Evolutionary conservation across 2,888 invertebrate species (phyloP).

Genomic region (Aspidiotus destructor): DNA sequence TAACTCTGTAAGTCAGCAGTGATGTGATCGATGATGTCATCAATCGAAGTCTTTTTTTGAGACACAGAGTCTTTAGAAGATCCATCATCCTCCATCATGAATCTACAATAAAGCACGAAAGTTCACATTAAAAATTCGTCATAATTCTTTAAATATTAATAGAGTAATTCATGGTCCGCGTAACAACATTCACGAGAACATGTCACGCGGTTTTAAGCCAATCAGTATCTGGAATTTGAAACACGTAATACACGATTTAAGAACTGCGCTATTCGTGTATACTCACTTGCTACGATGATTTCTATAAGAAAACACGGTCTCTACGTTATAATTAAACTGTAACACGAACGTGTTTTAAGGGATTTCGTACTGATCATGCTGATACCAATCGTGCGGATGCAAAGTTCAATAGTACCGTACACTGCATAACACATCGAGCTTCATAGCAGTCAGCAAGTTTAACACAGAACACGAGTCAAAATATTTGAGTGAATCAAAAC

Average conservation of each 20-base stretch:
- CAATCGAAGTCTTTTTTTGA: conserved; percentile 41
- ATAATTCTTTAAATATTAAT: background rate
- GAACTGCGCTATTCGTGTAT: background rate
- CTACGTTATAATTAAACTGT: no score
- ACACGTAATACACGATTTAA: background rate
- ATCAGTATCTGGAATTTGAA: background rate
- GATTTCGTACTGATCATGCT: no score
- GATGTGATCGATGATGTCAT: conserved; percentile 53
- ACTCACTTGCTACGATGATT: no score
- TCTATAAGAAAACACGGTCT: no score
- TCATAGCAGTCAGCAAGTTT: background rate
- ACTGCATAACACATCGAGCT: background rate
- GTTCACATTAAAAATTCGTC: background rate
- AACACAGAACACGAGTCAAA: background rate
- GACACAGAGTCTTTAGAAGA: conserved; percentile 15
- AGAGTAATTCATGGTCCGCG: background rate
- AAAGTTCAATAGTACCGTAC: background rate
- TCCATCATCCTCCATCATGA: conserved; percentile 19
- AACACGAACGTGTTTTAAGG: no score
- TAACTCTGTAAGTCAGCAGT: conserved; percentile 50
- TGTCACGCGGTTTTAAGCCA: no score
- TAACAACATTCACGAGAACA: background rate
- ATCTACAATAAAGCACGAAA: background rate
- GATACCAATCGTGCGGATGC: background rate
- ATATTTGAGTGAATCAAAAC: conserved; percentile 1